Conservation (phyloP, 2,888 invertebrate species). For the Cistogaster globosa region DNA sequence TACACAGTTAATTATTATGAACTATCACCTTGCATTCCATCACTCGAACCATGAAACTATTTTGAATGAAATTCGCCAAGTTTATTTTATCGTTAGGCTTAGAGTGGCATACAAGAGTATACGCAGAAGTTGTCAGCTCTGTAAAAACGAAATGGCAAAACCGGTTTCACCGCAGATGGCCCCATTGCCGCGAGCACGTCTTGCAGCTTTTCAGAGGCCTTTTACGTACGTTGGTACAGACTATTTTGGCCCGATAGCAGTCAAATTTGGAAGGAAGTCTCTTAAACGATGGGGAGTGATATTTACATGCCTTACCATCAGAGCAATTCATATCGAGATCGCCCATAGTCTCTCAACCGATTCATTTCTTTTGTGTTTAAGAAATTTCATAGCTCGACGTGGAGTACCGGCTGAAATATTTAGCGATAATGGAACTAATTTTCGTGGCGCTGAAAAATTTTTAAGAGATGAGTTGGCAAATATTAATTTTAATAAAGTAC, state of each 20-base stretch:
- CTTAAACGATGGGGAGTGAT: no score
- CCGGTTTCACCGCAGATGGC: no score
- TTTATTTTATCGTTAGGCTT: slow-evolving; percentile 8
- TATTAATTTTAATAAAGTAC: slow-evolving; percentile 16
- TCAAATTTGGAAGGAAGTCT: no score
- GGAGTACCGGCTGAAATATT: slow-evolving; percentile 47
- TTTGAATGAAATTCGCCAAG: slow-evolving; percentile 22
- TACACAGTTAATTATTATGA: neutral
- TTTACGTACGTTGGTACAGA: slow-evolving; percentile 27
- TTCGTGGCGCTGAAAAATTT: slow-evolving; percentile 50
- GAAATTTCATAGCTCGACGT: slow-evolving; percentile 62
- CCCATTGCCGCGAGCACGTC: no score
- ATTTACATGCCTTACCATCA: no score
- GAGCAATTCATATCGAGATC: no score
- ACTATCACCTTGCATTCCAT: slow-evolving; percentile 31
- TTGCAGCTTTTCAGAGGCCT: slow-evolving; percentile 44
- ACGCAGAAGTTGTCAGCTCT: no score
- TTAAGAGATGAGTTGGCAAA: slow-evolving; percentile 29
- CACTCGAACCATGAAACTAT: slow-evolving; percentile 42
- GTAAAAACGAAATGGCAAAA: no score
- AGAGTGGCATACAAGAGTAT: neutral
- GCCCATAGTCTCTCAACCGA: no score
- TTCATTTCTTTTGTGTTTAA: no score
- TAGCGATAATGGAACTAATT: slow-evolving; percentile 65
- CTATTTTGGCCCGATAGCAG: no score